A percentile compares a stretch with the other conserved stretches of the same genome.
These are phyloP conservation scores for Trichonephila clavata DNA, from an alignment of 1,140 invertebrate genomes.

Conservation along the genomic window DNA sequence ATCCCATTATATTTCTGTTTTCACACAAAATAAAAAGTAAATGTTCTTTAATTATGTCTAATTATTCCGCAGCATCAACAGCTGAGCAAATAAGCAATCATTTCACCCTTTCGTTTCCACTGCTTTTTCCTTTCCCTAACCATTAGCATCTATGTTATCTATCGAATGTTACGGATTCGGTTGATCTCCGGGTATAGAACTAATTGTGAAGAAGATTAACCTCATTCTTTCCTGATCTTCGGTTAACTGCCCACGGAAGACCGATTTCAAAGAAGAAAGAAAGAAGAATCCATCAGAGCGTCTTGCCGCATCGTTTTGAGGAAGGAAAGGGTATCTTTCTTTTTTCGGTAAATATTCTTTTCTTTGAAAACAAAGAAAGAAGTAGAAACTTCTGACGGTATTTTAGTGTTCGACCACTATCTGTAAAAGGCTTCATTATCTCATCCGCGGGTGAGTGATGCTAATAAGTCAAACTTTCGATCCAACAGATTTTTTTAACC, in stretches of 20 bases:
- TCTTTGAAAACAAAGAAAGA: not conserved
- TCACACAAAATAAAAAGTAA: not conserved
- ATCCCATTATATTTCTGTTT: not conserved
- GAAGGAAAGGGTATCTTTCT: not conserved
- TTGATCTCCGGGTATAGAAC: not conserved
- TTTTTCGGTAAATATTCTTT: not conserved
- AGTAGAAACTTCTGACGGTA: not conserved
- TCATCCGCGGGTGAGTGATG: not conserved
- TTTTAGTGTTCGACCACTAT: not conserved
- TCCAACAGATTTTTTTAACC: not conserved
- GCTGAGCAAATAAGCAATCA: not conserved
- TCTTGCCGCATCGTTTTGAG: not conserved
- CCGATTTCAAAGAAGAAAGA: not conserved
- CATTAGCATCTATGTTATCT: not conserved
- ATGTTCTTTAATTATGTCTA: no score
- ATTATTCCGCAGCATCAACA: not conserved
- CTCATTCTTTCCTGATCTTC: not conserved
- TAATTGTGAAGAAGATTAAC: conserved; percentile 3
- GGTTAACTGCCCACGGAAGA: conserved; percentile 12
- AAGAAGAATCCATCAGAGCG: not conserved
- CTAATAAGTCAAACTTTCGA: conserved; percentile 2
- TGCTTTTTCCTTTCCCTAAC: not conserved
- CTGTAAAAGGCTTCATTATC: not conserved
- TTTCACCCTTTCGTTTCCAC: conserved; percentile 1
- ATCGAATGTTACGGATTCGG: not conserved